A percentile compares a stretch with the other conserved stretches of the same genome.
phyloP scores from a whole-genome alignment of 2,113 vertebrate species.

The Acanthochromis polyacanthus region DNA sequence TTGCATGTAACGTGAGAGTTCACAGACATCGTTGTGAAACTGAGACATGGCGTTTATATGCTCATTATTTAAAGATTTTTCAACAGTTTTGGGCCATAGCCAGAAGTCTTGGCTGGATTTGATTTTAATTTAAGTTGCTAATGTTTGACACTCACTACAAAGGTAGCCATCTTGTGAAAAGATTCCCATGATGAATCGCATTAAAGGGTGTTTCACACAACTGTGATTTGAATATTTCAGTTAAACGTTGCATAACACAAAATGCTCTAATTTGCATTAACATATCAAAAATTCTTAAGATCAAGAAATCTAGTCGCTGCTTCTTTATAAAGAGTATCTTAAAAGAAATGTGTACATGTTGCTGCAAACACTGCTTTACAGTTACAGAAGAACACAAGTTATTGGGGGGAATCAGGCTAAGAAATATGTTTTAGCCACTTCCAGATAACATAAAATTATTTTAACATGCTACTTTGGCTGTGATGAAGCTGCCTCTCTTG shows the following conservation, averaged over 20 bases:
- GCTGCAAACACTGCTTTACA: not conserved
- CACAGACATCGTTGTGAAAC: slow-evolving; percentile 27
- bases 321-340: too few species aligned
- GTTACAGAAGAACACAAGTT: not conserved
- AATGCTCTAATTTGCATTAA: not conserved
- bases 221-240: not conserved
- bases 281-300: not conserved
- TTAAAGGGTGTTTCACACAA: not conserved
- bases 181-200: not conserved
- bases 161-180: not conserved
- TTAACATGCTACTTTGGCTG: too few species aligned
- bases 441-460: too few species aligned
- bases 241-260: not conserved
- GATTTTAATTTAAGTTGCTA: not conserved
- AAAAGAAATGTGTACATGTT: not conserved
- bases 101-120: not conserved
- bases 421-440: too few species aligned
- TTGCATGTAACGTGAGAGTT: slow-evolving; percentile 23
- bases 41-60: slow-evolving; percentile 2
- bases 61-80: not conserved
- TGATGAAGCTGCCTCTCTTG: too few species aligned
- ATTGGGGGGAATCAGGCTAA: not conserved
- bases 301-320: not conserved
- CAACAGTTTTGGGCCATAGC: not conserved
- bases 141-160: not conserved